Conservation (phyloP, 2,113 vertebrate genomes). For the Myiozetetes cayanensis region DNA sequence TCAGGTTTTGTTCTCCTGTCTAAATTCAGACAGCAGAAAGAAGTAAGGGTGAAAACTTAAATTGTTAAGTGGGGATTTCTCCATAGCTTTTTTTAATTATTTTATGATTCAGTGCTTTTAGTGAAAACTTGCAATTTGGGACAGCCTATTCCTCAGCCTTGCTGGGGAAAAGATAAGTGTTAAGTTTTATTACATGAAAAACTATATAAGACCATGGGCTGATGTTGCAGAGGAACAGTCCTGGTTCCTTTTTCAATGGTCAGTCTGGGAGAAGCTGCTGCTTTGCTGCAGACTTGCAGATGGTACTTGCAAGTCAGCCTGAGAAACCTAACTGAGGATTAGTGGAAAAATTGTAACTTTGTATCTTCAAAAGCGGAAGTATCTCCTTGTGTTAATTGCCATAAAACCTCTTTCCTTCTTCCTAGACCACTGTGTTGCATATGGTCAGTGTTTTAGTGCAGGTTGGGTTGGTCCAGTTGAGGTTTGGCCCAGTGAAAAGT, state of each 20-base stretch:
- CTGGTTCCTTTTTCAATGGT: not conserved
- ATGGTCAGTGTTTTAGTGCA: not conserved
- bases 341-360: not conserved
- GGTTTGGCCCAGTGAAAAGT: not conserved
- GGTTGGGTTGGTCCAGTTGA: not conserved
- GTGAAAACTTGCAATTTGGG: not conserved
- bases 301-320: not conserved
- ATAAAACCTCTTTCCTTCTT: not conserved
- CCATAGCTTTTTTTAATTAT: not conserved
- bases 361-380: not conserved
- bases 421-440: not conserved
- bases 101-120: not conserved
- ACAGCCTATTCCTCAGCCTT: not conserved
- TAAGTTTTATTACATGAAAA: not conserved
- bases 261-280: not conserved
- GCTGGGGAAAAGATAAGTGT: not conserved
- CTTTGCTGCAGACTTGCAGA: not conserved
- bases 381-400: not conserved
- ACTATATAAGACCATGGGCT: not conserved
- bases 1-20: not conserved
- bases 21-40: not conserved
- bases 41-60: not conserved
- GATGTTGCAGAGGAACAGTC: not conserved
- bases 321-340: not conserved
- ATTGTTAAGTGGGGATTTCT: not conserved